A percentile compares a stretch with the other conserved stretches of the same genome.
These are phyloP conservation scores for Mionectes olivaceus DNA, from an alignment of 2,797 vertebrate species.

Conservation along the genomic window DNA sequence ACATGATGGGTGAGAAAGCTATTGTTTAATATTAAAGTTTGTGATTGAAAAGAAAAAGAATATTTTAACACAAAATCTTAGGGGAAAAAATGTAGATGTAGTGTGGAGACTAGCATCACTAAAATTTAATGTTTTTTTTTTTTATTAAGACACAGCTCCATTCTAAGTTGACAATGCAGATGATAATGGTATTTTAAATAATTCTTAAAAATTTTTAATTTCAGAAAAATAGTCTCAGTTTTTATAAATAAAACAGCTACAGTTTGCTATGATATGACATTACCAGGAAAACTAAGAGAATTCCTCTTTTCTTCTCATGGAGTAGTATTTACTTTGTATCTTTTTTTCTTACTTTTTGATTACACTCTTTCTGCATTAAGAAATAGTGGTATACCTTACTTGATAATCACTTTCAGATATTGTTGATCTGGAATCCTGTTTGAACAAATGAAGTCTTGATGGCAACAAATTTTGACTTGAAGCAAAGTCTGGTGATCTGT, in stretches of 20 bases:
- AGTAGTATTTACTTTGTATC: not conserved
- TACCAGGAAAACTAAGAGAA: not conserved
- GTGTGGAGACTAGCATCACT: not conserved
- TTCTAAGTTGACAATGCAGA: not conserved
- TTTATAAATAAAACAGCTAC: not conserved
- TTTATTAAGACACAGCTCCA: not conserved
- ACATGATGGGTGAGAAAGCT: not conserved
- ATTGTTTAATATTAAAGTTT: not conserved
- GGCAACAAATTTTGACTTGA: not conserved
- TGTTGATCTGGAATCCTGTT: not conserved
- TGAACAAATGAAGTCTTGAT: not conserved
- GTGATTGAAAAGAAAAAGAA: not conserved
- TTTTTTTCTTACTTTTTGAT: not conserved
- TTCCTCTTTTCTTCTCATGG: not conserved
- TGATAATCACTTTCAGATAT: not conserved
- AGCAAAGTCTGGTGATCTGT: not conserved
- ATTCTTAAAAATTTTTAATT: not conserved
- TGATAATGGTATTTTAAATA: not conserved
- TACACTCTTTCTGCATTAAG: not conserved
- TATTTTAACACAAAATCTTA: not conserved
- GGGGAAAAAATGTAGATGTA: not conserved
- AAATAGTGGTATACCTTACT: not conserved
- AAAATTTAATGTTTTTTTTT: not conserved
- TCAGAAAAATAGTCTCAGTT: not conserved
- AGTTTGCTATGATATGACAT: not conserved